A percentile compares a stretch with the other conserved stretches of the same genome.
Evolutionary conservation across 2,113 vertebrate species (phyloP).

Genomic region (Aspiorhynchus laticeps): DNA sequence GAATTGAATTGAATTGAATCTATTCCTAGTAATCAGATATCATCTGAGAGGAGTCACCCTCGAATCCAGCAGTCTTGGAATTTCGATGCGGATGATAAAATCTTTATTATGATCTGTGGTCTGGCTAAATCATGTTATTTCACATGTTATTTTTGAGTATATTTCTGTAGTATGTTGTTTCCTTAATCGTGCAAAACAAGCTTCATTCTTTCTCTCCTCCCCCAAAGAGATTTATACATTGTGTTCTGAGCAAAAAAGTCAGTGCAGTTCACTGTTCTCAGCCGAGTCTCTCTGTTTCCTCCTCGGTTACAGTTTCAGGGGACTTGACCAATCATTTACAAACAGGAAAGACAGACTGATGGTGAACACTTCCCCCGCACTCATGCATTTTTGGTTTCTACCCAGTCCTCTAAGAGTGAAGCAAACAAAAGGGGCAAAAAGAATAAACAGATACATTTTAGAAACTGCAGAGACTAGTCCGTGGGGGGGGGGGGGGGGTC

Average conservation of each 20-base stretch:
- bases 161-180: neutral
- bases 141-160: neutral
- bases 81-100: neutral
- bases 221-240: constrained; percentile 16
- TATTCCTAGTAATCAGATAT: neutral
- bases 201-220: neutral
- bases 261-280: neutral
- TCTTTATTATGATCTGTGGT: neutral
- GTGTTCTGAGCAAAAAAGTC: neutral
- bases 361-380: constrained; percentile 35
- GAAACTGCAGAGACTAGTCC: no score
- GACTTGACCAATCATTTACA: constrained; percentile 25
- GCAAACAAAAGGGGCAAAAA: neutral
- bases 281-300: neutral
- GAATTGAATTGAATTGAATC: no score
- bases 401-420: neutral
- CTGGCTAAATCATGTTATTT: neutral
- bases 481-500: no score
- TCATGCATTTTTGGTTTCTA: neutral
- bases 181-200: neutral
- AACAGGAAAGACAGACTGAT: constrained; percentile 40
- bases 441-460: neutral
- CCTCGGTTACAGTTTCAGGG: constrained; percentile 12
- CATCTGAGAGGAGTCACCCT: no score
- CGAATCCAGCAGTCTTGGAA: neutral